Evolutionary conservation across 2,113 vertebrate species (phyloP), one percentile per base, ranked within the genome.

Genomic region (Podarcis muralis): DNA sequence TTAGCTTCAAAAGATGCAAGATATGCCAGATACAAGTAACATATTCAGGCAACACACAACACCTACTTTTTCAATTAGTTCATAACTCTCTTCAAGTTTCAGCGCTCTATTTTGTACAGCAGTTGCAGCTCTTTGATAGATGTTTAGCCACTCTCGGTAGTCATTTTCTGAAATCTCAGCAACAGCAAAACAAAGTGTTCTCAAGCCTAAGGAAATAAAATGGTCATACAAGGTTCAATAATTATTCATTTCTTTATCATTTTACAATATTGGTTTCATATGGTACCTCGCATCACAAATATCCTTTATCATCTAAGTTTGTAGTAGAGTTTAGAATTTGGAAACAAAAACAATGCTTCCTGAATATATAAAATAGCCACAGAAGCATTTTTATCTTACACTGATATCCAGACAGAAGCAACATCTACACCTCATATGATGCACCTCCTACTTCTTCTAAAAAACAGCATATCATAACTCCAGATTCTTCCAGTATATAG

Each of bases 61-160:
- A 92, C 96, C 43, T 94, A 99, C 99, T 97, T 98, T 99, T 94
- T 99, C 99, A 65, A 99, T 99, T 32, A 99, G 96, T 83, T 99
- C 98, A 11, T 99, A 99, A 94, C 98, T 99, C 95, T 99, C 99
- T 90, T 99, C 99, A 84, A 99, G 96, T 88, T 99, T 99, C 57
- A 99, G 97, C 5, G 97, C 95, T 95, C 99, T 96, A 97, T 99
- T 99, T 93, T 99, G 99, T 90, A 99, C 93, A 1, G 99, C 96
- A 1, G 98, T 98, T 84, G 97, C 96, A 15, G 99, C 99, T 15
- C 98, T 97, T 68, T 98, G 97, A 85, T 98, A 97, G 79, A 98
- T 93, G 53, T 97, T 94, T 87, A 97, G 94, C 99, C 99, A 99
- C 68, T 99, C 98, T 83, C 98, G 97, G 93, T 99, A 99, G 90